Evolutionary conservation across 2,888 invertebrate genomes (phyloP), one percentile per base, ranked within the genome.

Genomic region (Erebia epiphron): DNA sequence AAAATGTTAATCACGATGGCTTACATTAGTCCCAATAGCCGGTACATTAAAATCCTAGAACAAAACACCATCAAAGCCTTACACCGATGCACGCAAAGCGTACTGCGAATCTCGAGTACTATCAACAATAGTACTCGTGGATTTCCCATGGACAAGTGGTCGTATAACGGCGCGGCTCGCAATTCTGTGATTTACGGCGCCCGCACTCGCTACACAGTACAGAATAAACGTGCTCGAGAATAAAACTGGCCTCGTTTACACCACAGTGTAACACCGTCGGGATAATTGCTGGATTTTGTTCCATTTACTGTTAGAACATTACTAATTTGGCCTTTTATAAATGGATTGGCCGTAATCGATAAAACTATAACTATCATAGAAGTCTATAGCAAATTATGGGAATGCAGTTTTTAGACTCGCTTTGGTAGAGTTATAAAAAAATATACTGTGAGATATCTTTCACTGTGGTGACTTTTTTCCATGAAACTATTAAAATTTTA

Each of bases 171-270:
- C 86, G 83, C 79, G 80, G 85, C 84, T 84, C 83, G 89, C 88
- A 85, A 88, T 90, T 89, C 87, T 86, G 87, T 91, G 91, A 92
- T 91, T 91, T 91, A 91, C 87, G 86, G 87, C 80, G 83, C 83
- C 79, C 75, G 80, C 77, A 78, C 80, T 82, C 80, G 82, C 21
- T 62, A 49, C 49, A 61, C 46, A 49, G 82, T 84, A 85, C 86
- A 85, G 86, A 85, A 84, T 84, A 86, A 87, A 86, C 87, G 87
- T 87, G 86, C 85, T 79, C 80, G 77, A 73, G 79, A 77, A 76
- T 74, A 75, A 76, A 76, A 74, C 68, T 79, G 78, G 68, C 64
- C 76, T 50, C 64, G 73, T 70, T 87, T 75, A 86, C 84, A 87
- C 86, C 82, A 79, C 41, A 18, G 50, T 60, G 71, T 73, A 73